Conservation (phyloP, 2,888 invertebrate species). For the Tolmerus cingulatus region DNA sequence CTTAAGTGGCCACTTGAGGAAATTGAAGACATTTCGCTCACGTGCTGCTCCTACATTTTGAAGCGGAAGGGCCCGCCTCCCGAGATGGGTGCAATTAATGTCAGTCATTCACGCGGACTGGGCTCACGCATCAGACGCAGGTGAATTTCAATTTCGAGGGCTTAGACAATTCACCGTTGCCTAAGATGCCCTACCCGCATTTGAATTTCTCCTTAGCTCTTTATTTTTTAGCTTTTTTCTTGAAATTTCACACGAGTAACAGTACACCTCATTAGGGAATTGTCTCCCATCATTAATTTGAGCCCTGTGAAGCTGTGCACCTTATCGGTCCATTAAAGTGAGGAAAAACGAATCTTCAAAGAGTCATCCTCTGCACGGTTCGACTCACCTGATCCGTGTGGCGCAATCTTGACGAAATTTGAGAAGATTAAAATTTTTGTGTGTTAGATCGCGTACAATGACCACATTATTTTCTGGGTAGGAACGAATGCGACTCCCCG, state of each 20-base stretch:
- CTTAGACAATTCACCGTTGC: neutral
- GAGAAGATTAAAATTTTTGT: slow-evolving; percentile 12
- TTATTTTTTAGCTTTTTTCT: neutral
- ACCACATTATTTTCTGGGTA: neutral
- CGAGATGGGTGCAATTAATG: slow-evolving; percentile 1
- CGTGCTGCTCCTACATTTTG: neutral
- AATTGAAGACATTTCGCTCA: slow-evolving; percentile 13
- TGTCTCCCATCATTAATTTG: slow-evolving; percentile 18
- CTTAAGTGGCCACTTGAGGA: neutral
- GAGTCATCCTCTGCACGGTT: neutral
- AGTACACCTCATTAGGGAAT: neutral
- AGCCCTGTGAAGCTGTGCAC: neutral
- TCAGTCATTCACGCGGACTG: neutral
- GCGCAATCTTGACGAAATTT: neutral
- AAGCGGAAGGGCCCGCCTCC: neutral
- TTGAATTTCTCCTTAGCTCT: neutral
- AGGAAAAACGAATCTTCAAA: neutral
- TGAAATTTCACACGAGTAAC: neutral
- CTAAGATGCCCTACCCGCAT: neutral
- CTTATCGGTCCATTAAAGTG: neutral
- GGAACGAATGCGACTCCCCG: neutral
- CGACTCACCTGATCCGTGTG: neutral
- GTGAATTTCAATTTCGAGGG: neutral
- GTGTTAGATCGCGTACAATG: neutral
- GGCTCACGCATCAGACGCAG: neutral